Base-by-base conservation (phyloP, 2,113 vertebrate genomes). In the Psettodes erumei region DNA sequence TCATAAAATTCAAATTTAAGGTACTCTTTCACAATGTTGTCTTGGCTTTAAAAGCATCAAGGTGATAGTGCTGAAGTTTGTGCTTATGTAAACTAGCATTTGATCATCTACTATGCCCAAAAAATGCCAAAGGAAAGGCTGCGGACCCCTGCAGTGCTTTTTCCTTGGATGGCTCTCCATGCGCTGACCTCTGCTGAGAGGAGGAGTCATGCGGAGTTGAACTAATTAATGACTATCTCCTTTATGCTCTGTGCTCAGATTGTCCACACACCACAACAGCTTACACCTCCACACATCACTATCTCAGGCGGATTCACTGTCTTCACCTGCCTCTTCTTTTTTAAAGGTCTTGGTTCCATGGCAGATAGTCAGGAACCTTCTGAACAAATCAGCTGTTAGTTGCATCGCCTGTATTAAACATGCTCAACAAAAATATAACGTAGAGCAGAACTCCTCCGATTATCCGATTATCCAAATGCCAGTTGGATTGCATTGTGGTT, bases 111-210 rank as follows among this genome's bases (percentile, higher is more conserved):
- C 3, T 33, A 45, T 60, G 32, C 15, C 65, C 28, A 21, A 70
- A 84, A 81, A 63, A 65, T 13, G 77, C 60, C 61, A 75, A 27
- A 19, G 81, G 61, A 79, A 75, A 77, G 11, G 45, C 71, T 63
- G 47, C 27, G 18, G 58, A 70, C 59, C 83, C 86, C 65, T 60
- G 81, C 56, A 47, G 79, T 38, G 81, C n/a, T 55, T 73, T 69
- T 75, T 70, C 50, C 56, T 65, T 56, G 25, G 64, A 83, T 56
- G 68, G 33, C 23, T 62, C 68, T 82, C 42, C 2, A 35, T 47
- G 45, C 47, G 68, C 53, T 68, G 76, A 81, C 88, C 84, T 82
- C 78, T 69, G 60, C 72, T 25, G 54, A 55, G 53, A 58, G 37
- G 53, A 50, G 63, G 48, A 81, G 55, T 62, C 37, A 1, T 73